A percentile compares a stretch with the other conserved stretches of the same genome.
Evolutionary conservation across 1,140 invertebrate species (phyloP).

Genomic region (Drosophila asahinai): DNA sequence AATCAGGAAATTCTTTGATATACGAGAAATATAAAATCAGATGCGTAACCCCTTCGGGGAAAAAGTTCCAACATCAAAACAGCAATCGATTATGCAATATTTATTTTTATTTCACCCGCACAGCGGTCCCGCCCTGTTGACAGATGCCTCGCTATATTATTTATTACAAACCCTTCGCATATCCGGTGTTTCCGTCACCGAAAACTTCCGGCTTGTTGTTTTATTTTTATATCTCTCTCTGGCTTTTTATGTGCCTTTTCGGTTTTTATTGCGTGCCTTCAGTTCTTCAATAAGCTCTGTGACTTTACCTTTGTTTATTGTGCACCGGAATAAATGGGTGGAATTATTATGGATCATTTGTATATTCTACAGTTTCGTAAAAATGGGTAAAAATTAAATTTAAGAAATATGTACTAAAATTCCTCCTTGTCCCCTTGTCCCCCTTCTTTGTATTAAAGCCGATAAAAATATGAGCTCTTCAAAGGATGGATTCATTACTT

Average conservation of each 20-base stretch:
- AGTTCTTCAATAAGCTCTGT: conserved; percentile 27
- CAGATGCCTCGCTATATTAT: conserved; percentile 30
- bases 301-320: conserved; percentile 1
- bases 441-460: too few relatives aligned
- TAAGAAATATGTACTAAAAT: too few relatives aligned
- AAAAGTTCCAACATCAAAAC: conserved; percentile 11
- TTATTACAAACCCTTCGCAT: conserved; percentile 59
- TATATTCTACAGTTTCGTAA: not conserved
- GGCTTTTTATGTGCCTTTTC: conserved; percentile 21
- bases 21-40: conserved; percentile 6
- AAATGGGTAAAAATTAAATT: too few relatives aligned
- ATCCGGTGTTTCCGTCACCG: conserved; percentile 29
- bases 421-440: too few relatives aligned
- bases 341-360: not conserved
- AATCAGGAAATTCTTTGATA: conserved; percentile 4
- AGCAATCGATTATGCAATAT: conserved; percentile 35
- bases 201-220: conserved; percentile 44
- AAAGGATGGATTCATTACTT: conserved; percentile 27
- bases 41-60: not conserved
- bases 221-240: conserved; percentile 25
- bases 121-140: not conserved
- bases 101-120: conserved; percentile 21
- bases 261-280: conserved; percentile 53
- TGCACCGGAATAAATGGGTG: not conserved
- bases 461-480: not conserved